Conservation (phyloP, 2,797 vertebrate species). For the Taenioides sp. region DNA sequence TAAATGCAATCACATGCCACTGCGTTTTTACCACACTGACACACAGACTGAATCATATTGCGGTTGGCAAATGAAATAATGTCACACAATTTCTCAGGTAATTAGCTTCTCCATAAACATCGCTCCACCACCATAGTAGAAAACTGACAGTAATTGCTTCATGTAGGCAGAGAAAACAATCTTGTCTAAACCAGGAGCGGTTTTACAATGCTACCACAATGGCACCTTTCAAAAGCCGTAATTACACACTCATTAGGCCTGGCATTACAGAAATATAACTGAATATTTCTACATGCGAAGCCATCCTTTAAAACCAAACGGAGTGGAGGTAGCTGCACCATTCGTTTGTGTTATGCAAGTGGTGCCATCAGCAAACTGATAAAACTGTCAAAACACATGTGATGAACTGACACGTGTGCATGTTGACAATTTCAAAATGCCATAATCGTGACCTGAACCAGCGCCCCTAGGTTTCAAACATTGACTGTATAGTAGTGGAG, state of each 20-base stretch:
- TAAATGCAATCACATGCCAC: background rate
- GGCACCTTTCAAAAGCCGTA: constrained; percentile 1
- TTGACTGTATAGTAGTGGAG: too few species aligned
- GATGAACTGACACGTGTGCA: too few species aligned
- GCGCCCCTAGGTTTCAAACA: too few species aligned
- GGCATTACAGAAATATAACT: background rate
- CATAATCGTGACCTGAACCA: too few species aligned
- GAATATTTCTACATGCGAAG: background rate
- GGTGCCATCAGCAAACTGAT: background rate
- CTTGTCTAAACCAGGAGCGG: constrained; percentile 6
- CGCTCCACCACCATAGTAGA: constrained; percentile 4
- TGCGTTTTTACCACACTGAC: background rate
- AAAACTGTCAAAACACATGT: too few species aligned
- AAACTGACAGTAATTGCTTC: constrained; percentile 39
- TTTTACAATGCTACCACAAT: constrained; percentile 3
- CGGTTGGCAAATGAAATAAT: constrained; percentile 8
- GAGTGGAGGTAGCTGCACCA: background rate
- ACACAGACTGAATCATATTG: background rate
- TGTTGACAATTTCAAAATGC: too few species aligned
- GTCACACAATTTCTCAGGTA: constrained; percentile 2
- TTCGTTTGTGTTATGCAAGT: background rate
- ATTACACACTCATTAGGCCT: constrained; percentile 7
- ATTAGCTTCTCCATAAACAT: constrained; percentile 24
- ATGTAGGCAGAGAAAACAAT: constrained; percentile 7
- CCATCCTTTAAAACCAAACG: background rate